Evolutionary conservation across 2,113 vertebrate genomes (phyloP).

Genomic region (Microcebus ravelobensis): DNA sequence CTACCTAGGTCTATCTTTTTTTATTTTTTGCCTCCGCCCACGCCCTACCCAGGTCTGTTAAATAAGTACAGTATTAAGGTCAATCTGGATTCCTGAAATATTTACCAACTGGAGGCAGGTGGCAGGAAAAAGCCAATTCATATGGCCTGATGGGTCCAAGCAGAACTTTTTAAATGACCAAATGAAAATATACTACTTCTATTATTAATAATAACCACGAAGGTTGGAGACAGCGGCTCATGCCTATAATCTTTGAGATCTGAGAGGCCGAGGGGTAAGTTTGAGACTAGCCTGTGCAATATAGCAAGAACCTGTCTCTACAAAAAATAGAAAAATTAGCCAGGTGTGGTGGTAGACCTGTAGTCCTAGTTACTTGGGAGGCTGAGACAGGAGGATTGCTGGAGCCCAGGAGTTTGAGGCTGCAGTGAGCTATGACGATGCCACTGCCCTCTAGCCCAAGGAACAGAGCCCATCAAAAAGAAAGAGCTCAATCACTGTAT

Average conservation of each 20-base stretch:
- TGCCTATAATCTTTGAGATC: too few species aligned
- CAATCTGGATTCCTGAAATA: slow-evolving; percentile 1
- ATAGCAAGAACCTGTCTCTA: too few species aligned
- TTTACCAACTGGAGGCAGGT: background rate
- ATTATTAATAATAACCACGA: background rate
- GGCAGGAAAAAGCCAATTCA: background rate
- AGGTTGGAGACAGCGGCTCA: background rate
- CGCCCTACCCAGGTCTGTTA: background rate
- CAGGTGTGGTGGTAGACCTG: too few species aligned
- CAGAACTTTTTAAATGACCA: background rate
- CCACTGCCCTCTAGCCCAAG: too few species aligned
- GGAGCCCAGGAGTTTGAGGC: too few species aligned
- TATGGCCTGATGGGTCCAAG: background rate
- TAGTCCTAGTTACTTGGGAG: too few species aligned
- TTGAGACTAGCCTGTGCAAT: too few species aligned
- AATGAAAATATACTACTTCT: background rate
- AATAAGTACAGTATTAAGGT: slow-evolving; percentile 6
- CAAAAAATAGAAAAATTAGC: too few species aligned
- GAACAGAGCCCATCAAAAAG: background rate
- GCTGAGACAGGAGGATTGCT: too few species aligned
- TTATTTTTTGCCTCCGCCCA: background rate
- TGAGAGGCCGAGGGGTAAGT: too few species aligned
- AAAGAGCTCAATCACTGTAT: background rate
- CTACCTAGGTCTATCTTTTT: background rate
- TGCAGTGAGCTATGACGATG: too few species aligned